phyloP scores from a whole-genome alignment of 2,888 invertebrate genomes.

The Drosophila suboccidentalis region DNA sequence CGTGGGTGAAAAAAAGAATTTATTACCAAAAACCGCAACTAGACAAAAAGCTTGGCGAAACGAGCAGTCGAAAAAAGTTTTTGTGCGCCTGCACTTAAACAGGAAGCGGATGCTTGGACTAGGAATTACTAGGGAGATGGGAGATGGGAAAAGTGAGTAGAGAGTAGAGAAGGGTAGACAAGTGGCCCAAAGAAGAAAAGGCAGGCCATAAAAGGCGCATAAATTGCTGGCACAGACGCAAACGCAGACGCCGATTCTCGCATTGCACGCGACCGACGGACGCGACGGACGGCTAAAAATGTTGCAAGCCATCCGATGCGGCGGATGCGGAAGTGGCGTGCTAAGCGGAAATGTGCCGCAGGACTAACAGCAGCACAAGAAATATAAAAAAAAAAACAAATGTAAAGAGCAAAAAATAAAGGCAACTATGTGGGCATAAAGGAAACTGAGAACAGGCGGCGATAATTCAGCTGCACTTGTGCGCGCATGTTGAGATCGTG shows the following conservation, averaged over 20 bases:
- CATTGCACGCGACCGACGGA: conserved; percentile 32
- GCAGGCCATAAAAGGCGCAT: conserved; percentile 71
- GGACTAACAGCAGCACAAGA: conserved; percentile 49
- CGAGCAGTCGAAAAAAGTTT: conserved; percentile 54
- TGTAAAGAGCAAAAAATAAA: neutral
- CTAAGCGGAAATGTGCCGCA: conserved; percentile 79
- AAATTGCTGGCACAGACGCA: conserved; percentile 62
- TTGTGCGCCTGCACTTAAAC: conserved; percentile 75
- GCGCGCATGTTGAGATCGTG: conserved; percentile 72
- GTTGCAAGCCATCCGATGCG: conserved; percentile 65
- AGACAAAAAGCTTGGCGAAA: conserved; percentile 70
- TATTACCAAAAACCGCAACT: conserved; percentile 82
- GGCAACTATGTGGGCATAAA: conserved; percentile 50
- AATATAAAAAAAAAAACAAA: conserved; percentile 3
- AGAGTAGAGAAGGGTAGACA: conserved; percentile 8
- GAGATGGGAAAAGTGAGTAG: too few species aligned
- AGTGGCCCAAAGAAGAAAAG: conserved; percentile 64
- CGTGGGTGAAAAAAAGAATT: conserved; percentile 69
- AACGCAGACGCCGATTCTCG: conserved; percentile 22
- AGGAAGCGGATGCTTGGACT: conserved; percentile 80
- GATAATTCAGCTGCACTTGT: conserved; percentile 74
- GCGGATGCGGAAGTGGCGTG: conserved; percentile 72
- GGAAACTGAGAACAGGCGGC: conserved; percentile 57
- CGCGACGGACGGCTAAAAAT: conserved; percentile 52
- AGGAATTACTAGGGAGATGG: conserved; percentile 52